Evolutionary conservation across 2,888 invertebrate species (phyloP).

Genomic region (Lepeophtheirus nordmannii): DNA sequence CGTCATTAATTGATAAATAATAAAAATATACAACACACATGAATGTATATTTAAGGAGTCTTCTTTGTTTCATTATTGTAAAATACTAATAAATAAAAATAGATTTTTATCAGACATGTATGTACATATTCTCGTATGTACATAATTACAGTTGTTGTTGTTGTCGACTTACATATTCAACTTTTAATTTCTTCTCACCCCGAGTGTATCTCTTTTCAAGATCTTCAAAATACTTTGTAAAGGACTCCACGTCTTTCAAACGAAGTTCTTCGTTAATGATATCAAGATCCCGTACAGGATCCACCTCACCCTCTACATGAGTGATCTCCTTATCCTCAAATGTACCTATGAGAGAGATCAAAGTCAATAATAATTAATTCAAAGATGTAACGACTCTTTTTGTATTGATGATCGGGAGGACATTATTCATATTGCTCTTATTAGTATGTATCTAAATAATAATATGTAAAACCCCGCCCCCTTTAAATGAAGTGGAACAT

Average conservation of each 20-base stretch:
- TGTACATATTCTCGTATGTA: background rate
- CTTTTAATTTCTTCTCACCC: constrained; percentile 81
- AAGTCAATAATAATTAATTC: background rate
- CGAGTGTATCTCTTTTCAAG: constrained; percentile 67
- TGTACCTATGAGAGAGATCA: constrained; percentile 48
- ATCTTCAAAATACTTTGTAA: constrained; percentile 66
- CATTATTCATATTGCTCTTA: too few relatives aligned
- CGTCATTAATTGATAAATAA: constrained; percentile 14
- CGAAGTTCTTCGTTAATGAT: constrained; percentile 90
- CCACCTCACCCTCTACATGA: constrained; percentile 95
- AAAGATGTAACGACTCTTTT: background rate
- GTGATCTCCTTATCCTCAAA: constrained; percentile 96
- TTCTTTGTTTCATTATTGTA: background rate
- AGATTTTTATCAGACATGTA: background rate
- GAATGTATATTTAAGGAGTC: background rate
- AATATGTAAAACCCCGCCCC: background rate
- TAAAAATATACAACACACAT: too few relatives aligned
- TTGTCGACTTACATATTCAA: constrained; percentile 63
- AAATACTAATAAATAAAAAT: background rate
- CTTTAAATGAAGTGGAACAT: too few relatives aligned
- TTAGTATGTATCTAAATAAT: too few relatives aligned
- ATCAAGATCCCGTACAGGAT: constrained; percentile 88
- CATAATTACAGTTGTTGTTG: background rate
- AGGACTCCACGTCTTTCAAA: constrained; percentile 73
- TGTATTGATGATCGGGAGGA: background rate